Percentiles rank a stretch among this genome's conserved stretches.
Conservation (phyloP, 2,888 invertebrate genomes). For the Parelbella ahira region DNA sequence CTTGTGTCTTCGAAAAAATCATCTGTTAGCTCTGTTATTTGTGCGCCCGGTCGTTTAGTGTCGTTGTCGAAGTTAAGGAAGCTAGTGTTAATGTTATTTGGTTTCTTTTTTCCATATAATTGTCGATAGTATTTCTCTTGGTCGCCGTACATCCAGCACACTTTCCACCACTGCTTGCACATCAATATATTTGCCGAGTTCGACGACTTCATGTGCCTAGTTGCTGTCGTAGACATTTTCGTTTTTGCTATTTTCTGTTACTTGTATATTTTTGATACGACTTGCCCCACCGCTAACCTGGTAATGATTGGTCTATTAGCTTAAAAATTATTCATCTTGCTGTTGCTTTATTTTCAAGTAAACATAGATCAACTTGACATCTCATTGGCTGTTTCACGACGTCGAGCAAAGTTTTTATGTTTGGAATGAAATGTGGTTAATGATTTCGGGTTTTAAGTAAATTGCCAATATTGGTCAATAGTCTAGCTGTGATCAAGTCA, state of each 20-base stretch:
- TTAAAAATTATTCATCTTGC: too few relatives aligned
- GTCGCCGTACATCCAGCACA: slow-evolving; percentile 93
- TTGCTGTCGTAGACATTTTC: slow-evolving; percentile 75
- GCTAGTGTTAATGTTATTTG: slow-evolving; percentile 54
- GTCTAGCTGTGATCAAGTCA: too few relatives aligned
- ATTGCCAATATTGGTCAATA: too few relatives aligned
- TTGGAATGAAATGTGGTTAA: too few relatives aligned
- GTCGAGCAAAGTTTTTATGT: too few relatives aligned
- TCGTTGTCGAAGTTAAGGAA: slow-evolving; percentile 57
- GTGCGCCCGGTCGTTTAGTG: slow-evolving; percentile 68
- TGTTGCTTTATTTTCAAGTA: too few relatives aligned
- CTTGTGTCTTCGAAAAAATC: slow-evolving; percentile 63
- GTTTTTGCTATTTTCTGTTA: slow-evolving; percentile 29
- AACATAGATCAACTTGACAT: too few relatives aligned
- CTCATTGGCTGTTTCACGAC: too few relatives aligned
- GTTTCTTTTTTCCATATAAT: slow-evolving; percentile 84
- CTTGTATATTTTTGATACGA: too few relatives aligned
- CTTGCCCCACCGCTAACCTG: too few relatives aligned
- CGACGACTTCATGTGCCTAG: slow-evolving; percentile 72
- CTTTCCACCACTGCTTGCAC: slow-evolving; percentile 95
- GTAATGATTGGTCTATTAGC: too few relatives aligned
- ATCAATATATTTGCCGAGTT: slow-evolving; percentile 87
- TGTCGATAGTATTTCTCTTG: slow-evolving; percentile 92
- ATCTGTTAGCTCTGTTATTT: slow-evolving; percentile 73
- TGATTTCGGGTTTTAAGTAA: too few relatives aligned